phyloP scores from a whole-genome alignment of 2,797 vertebrate genomes.

The Neosilurus hyrtlii region DNA sequence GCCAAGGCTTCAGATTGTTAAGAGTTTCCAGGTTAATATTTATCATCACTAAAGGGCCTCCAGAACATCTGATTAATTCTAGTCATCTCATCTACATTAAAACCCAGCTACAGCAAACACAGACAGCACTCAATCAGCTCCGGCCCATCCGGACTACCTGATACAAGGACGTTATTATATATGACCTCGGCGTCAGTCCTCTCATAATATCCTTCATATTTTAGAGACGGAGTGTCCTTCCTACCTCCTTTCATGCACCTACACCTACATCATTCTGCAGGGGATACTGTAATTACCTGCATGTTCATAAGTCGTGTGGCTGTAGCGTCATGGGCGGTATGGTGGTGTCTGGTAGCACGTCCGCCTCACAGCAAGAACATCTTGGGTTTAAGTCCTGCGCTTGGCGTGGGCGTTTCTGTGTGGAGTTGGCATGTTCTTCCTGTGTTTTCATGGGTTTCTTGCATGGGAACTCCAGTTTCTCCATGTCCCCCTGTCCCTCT shows the following conservation, averaged over 20 bases:
- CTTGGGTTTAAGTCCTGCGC: too few relatives aligned
- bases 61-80: background rate
- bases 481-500: too few relatives aligned
- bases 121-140: constrained; percentile 27
- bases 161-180: background rate
- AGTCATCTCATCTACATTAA: constrained; percentile 10
- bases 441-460: too few relatives aligned
- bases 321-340: too few relatives aligned
- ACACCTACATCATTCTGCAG: background rate
- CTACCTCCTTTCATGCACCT: background rate
- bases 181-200: background rate
- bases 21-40: background rate
- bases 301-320: background rate
- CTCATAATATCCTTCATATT: background rate
- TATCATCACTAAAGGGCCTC: background rate
- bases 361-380: too few relatives aligned
- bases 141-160: constrained; percentile 3
- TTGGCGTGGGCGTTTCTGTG: too few relatives aligned
- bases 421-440: too few relatives aligned
- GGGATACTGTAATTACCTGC: background rate
- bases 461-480: too few relatives aligned
- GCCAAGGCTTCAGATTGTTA: constrained; percentile 1
- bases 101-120: background rate
- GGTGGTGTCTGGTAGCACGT: too few relatives aligned
- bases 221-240: background rate